Evolutionary conservation across 2,113 vertebrate genomes (phyloP), one percentile per base, ranked within the genome.

Genomic region (Bufo gargarizans): DNA sequence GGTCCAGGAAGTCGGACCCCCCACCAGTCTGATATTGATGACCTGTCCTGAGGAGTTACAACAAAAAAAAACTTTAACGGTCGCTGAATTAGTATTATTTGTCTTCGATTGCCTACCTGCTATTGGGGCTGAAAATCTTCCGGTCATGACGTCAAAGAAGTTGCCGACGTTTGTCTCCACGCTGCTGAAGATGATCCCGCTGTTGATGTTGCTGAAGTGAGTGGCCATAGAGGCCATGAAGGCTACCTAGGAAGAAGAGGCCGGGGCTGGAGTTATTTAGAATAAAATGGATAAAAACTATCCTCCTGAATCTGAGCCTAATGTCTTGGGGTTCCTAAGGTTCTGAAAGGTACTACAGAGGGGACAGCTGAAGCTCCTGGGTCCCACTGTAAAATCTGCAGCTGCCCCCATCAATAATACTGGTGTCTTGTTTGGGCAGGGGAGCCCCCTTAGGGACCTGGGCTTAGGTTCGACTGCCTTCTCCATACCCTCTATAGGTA

Each of bases 151-250:
- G 86, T 96, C 96, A 86, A 96, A 96, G 91, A 96, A 96, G 82
- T 96, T 96, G 67, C 96, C 96, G 0, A 96, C 91, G 0, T 96
- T 96, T 59, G 96, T 96, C 93, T 96, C 96, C 0, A 96, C 96
- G 0, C 96, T 96, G 50, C 95, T 96, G 93, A 96, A 96, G 90
- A 96, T 96, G 63, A 96, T 96, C 17, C 96, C 96, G 0, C 96
- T 96, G 89, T 96, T 96, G 90, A 96, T 95, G 86, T 96, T 96
- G 90, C 94, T 96, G 92, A 96, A 96, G 90, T 96, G 96, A 47
- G 96, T 96, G 63, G 96, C 96, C 91, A 96, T 94, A 0, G 96
- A 96, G 89, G 96, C 96, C 96, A 96, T 96, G 90, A 96, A 96
- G 0, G 96, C 96, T 0, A 96, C 95, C 96, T 96, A 90, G 55